phyloP scores from a whole-genome alignment of 2,113 vertebrate species.

The Salvelinus namaycush region DNA sequence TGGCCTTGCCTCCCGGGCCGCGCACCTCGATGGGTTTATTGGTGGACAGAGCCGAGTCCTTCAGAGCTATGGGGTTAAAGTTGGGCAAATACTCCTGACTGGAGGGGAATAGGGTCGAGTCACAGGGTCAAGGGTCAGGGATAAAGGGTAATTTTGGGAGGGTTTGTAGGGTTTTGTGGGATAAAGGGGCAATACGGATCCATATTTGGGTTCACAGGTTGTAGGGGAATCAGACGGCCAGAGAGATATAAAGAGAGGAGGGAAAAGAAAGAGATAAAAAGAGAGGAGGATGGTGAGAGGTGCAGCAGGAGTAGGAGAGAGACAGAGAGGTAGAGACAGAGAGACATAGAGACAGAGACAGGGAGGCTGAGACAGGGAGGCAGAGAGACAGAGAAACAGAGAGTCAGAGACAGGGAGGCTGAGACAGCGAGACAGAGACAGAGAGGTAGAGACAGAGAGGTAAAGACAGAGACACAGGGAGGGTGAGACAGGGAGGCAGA shows the following conservation, averaged over 20 bases:
- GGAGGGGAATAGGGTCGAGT: slow-evolving; percentile 40
- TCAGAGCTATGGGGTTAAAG: slow-evolving; percentile 95
- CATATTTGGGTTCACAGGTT: slow-evolving; percentile 34
- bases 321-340: too few relatives aligned
- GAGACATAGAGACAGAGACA: too few relatives aligned
- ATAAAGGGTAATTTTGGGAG: too few relatives aligned
- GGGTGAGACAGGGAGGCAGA: too few relatives aligned
- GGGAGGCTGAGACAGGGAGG: too few relatives aligned
- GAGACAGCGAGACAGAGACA: too few relatives aligned
- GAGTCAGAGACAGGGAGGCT: too few relatives aligned
- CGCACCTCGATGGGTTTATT: slow-evolving; percentile 99
- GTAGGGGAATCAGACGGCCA: not conserved
- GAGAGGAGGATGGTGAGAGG: not conserved
- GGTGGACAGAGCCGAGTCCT: slow-evolving; percentile 97
- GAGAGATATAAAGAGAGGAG: slow-evolving; percentile 13
- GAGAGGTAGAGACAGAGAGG: too few relatives aligned
- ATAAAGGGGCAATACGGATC: slow-evolving; percentile 9
- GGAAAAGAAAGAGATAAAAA: not conserved
- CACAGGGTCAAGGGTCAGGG: not conserved
- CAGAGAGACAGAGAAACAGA: too few relatives aligned
- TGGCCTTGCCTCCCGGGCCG: slow-evolving; percentile 95
- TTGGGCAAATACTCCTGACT: slow-evolving; percentile 90
- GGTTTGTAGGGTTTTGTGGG: too few relatives aligned
- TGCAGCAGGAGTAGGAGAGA: not conserved
- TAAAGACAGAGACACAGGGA: too few relatives aligned